These are phyloP conservation scores for Microctonus hyperodae DNA, from an alignment of 2,888 invertebrate species.

Conservation along the genomic window DNA sequence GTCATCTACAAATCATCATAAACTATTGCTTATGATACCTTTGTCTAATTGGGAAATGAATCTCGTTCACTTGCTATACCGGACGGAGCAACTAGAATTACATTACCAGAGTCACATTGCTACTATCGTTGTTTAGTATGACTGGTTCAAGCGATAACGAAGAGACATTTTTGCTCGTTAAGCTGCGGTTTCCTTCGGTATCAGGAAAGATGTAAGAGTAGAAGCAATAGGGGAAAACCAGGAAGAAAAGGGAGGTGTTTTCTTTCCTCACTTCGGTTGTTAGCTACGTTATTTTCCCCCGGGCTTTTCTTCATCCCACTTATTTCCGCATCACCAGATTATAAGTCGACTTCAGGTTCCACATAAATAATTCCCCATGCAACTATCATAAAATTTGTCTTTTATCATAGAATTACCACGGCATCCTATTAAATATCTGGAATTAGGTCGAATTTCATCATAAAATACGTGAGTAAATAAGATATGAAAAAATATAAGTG, in stretches of 20 bases:
- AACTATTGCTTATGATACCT: background rate
- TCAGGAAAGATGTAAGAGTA: background rate
- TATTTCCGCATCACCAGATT: background rate
- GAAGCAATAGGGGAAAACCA: background rate
- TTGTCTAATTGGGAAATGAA: slow-evolving; percentile 1
- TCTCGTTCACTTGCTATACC: background rate
- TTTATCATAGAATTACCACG: background rate
- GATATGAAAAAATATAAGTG: too few species aligned
- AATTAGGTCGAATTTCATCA: background rate
- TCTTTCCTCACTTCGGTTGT: slow-evolving; percentile 1
- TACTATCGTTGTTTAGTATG: slow-evolving; percentile 38
- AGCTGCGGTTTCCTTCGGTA: slow-evolving; percentile 35
- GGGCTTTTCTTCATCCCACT: background rate
- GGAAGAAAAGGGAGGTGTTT: background rate
- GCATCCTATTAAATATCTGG: background rate
- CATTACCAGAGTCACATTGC: slow-evolving; percentile 51
- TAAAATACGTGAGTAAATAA: too few species aligned
- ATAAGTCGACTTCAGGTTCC: background rate
- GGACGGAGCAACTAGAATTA: slow-evolving; percentile 42
- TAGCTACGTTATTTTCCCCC: background rate
- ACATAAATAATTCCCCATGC: background rate
- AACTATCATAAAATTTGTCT: background rate
- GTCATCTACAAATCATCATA: background rate
- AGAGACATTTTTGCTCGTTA: slow-evolving; percentile 52
- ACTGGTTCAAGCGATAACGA: slow-evolving; percentile 43